Base-by-base conservation (phyloP, 2,888 invertebrate genomes). In the Agonum fuliginosum region DNA sequence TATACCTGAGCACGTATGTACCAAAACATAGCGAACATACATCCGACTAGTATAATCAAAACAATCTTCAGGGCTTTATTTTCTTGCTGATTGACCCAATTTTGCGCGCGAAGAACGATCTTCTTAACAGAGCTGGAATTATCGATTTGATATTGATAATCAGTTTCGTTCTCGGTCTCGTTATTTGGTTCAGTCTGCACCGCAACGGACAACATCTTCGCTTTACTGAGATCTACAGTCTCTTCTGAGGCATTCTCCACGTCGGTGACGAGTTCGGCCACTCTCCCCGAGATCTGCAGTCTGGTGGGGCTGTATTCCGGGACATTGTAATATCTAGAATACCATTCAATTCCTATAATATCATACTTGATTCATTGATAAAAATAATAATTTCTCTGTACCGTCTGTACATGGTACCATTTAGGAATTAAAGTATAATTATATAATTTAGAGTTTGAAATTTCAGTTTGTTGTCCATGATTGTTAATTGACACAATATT, bases 61-160 rank as follows among this genome's bases (percentile, higher is more conserved):
- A 91, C 89, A 51, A 94, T 88, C 85, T 94, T 94, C 0, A 94
- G 86, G 1, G 90, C 92, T 83, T 93, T 92, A 83, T 93, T 94
- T 81, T 94, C 94, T 82, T 94, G 93, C 82, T 93, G 92, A 83
- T 92, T 91, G 0, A 94, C 86, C 93, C 93, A 94, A 8, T 14
- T 67, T 77, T 67, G 34, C 5, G 41, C 48, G 17, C 24, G 51
- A 6, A 43, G 8, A 46, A 27, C 19, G 22, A 67, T 67, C 4
- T 41, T 19, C 22, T 43, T 43, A 20, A 67, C n/a, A 67, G 41
- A 67, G 41, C 14, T 67, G 22, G 46, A 67, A 67, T 37, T 46
- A 27, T 54, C 54, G 4, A n/a, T 22, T 10, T 10, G 54, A 3
- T 37, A 10, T n/a, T 37, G 37, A 37, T 46, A 17, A 46, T 30